A percentile compares a stretch with the other conserved stretches of the same genome.
phyloP scores from a whole-genome alignment of 1,140 invertebrate genomes.

The Eumeta japonica region DNA sequence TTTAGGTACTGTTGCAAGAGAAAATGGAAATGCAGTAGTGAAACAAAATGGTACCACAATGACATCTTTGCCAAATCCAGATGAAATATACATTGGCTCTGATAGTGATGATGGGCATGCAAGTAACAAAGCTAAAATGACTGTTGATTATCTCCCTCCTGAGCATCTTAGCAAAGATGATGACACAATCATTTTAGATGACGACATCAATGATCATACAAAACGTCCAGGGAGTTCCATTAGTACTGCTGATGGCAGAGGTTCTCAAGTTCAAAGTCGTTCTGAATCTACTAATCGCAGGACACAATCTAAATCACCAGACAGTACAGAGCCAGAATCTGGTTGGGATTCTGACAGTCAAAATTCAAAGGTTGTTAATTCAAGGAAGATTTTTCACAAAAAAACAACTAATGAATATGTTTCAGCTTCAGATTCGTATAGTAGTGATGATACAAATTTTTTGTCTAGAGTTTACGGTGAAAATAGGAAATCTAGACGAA shows the following conservation, averaged over 20 bases:
- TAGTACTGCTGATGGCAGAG: conserved; percentile 25
- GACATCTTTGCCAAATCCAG: conserved; percentile 35
- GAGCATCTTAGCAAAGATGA: too few species aligned
- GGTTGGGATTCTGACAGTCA: too few species aligned
- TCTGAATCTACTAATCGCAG: conserved; percentile 28
- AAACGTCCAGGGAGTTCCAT: conserved; percentile 21
- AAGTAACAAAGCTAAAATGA: conserved; percentile 16
- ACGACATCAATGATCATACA: too few species aligned
- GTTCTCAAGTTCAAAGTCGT: conserved; percentile 23
- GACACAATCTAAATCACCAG: conserved; percentile 33
- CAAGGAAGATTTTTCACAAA: conserved; percentile 13
- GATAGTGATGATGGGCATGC: conserved; percentile 33
- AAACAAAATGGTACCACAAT: not conserved
- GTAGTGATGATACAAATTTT: conserved; percentile 46
- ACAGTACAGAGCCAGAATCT: conserved; percentile 40
- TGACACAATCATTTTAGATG: too few species aligned
- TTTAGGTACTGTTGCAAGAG: not conserved
- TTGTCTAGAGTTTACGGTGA: conserved; percentile 38
- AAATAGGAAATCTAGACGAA: conserved; percentile 27
- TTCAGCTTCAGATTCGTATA: conserved; percentile 41
- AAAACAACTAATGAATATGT: conserved; percentile 28
- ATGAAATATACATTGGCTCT: conserved; percentile 39
- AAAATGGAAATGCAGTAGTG: conserved; percentile 3
- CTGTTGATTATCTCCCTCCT: too few species aligned
- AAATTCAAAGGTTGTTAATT: too few species aligned